Percentiles rank a stretch among this genome's conserved stretches.
These are phyloP conservation scores for Campylomormyrus tamandua DNA, from an alignment of 2,113 vertebrate genomes.

Conservation along the genomic window DNA sequence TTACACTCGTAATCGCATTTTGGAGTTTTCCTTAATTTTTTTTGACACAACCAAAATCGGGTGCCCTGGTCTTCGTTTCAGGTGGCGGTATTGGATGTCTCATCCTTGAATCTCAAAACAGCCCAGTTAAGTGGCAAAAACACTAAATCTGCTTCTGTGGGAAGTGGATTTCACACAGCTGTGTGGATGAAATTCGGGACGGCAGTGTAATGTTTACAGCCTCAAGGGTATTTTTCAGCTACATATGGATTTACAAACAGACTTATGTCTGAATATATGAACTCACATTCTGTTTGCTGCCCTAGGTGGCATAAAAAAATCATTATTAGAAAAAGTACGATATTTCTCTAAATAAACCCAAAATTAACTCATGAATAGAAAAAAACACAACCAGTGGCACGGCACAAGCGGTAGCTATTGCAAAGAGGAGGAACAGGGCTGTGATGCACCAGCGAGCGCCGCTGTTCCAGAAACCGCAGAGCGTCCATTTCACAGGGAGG, in stretches of 20 bases:
- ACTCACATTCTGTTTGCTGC: conserved; percentile 13
- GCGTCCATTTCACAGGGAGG: not conserved
- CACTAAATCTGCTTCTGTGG: not conserved
- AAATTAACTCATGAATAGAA: not conserved
- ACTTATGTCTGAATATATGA: not conserved
- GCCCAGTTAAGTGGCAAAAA: not conserved
- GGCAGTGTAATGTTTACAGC: not conserved
- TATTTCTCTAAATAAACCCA: not conserved
- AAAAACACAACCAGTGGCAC: not conserved
- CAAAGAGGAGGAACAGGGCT: not conserved
- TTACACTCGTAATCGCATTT: not conserved
- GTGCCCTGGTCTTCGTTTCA: not conserved
- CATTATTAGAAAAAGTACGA: not conserved
- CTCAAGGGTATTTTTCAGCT: not conserved
- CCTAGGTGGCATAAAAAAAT: conserved; percentile 7
- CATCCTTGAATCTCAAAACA: not conserved
- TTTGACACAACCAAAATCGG: not conserved
- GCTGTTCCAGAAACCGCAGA: not conserved
- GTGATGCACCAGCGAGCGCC: not conserved
- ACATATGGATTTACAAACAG: not conserved
- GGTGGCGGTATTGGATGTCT: too few relatives aligned
- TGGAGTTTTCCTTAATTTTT: not conserved
- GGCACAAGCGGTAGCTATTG: not conserved
- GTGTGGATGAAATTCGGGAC: too few relatives aligned
- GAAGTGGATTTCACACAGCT: not conserved